A percentile compares a stretch with the other conserved stretches of the same genome.
phyloP scores from a whole-genome alignment of 64 coral and sea anemone species.

The Stichodactyla mertensii region DNA sequence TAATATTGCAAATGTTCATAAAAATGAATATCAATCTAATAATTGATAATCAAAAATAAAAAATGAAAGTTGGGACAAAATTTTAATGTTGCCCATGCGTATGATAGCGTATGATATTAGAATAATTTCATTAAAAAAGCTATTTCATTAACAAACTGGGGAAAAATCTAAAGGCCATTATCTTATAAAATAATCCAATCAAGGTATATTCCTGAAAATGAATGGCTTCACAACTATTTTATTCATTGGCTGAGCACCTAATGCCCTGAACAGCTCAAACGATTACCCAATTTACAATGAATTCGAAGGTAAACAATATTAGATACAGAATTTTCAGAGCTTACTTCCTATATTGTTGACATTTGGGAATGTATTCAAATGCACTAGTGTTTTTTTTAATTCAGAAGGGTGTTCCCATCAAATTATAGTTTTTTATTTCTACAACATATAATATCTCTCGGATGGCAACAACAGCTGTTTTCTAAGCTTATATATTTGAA shows the following conservation, averaged over 20 bases:
- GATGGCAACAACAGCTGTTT: not conserved
- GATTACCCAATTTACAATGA: not conserved
- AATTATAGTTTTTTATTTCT: not conserved
- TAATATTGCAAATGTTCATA: no score
- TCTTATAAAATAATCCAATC: not conserved
- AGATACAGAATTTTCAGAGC: not conserved
- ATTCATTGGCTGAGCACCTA: not conserved
- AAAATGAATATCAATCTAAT: no score
- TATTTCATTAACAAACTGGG: not conserved
- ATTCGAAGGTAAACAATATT: not conserved
- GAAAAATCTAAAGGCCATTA: not conserved
- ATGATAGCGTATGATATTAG: no score
- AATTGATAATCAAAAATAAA: no score
- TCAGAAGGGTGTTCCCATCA: not conserved
- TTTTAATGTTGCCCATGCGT: no score
- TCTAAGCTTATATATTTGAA: not conserved
- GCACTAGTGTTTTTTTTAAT: not conserved
- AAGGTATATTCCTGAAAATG: not conserved
- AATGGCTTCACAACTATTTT: not conserved
- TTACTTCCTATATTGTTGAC: not conserved
- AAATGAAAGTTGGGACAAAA: not conserved
- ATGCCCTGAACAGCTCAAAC: not conserved
- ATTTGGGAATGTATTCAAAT: not conserved
- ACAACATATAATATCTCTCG: not conserved
- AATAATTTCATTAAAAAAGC: not conserved